phyloP scores from a whole-genome alignment of 2,797 vertebrate genomes.

The Intellagama lesueurii region DNA sequence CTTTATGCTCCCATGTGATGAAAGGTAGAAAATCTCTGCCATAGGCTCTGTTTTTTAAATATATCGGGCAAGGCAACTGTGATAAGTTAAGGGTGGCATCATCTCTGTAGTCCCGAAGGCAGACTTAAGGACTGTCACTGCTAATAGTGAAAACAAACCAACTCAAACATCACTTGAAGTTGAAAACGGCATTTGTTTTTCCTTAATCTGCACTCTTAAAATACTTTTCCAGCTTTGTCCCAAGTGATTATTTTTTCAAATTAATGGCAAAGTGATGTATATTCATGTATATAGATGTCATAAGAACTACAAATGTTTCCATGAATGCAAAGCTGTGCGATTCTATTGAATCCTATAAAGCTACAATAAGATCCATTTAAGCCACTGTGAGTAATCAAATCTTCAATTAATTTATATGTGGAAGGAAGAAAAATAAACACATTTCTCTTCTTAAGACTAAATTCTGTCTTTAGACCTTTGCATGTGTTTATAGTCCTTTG shows the following conservation, averaged over 20 bases:
- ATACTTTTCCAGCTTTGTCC: conserved; percentile 66
- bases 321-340: conserved; percentile 53
- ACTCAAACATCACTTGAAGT: conserved; percentile 72
- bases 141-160: conserved; percentile 73
- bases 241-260: conserved; percentile 71
- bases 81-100: conserved; percentile 74
- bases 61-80: conserved; percentile 73
- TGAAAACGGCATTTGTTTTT: conserved; percentile 66
- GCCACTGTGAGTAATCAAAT: conserved; percentile 70
- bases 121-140: conserved; percentile 69
- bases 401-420: conserved; percentile 70
- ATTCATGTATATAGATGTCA: conserved; percentile 13
- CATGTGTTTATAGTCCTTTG: conserved; percentile 77
- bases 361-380: conserved; percentile 65
- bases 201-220: conserved; percentile 65
- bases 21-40: conserved; percentile 81
- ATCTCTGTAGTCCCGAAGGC: conserved; percentile 64
- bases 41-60: conserved; percentile 65
- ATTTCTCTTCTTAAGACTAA: conserved; percentile 68
- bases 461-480: conserved; percentile 69
- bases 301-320: conserved; percentile 41
- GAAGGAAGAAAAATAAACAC: conserved; percentile 79
- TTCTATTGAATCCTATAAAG: conserved; percentile 50
- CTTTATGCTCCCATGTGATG: conserved; percentile 77
- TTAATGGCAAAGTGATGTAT: conserved; percentile 44